Conservation (phyloP, 2,888 invertebrate species). For the Thecophora atra region DNA sequence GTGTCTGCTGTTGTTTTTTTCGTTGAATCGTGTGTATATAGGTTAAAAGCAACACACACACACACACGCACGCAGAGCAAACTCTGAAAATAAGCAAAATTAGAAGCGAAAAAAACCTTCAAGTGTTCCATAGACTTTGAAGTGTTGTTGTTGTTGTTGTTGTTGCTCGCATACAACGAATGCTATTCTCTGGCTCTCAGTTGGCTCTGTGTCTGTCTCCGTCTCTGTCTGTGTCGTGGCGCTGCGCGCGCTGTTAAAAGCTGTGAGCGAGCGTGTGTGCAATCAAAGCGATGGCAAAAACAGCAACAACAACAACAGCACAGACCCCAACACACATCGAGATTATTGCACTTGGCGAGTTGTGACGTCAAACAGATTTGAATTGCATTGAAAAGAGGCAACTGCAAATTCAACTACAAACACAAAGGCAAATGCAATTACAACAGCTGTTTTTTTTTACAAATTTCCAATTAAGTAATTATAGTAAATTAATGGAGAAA, state of each 20-base stretch:
- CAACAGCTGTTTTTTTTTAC: too few species aligned
- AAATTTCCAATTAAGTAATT: neutral
- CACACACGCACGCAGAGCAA: conserved; percentile 13
- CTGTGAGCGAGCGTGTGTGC: too few species aligned
- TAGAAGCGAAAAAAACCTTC: conserved; percentile 13
- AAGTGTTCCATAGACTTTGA: conserved; percentile 27
- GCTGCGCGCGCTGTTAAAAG: too few species aligned
- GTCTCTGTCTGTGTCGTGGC: too few species aligned
- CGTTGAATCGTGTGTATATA: conserved; percentile 37
- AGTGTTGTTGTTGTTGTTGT: neutral
- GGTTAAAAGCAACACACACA: conserved; percentile 41
- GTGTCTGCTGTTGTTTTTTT: conserved; percentile 25
- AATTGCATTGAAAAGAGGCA: conserved; percentile 16
- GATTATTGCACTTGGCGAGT: neutral
- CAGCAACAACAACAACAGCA: neutral
- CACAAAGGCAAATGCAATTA: too few species aligned
- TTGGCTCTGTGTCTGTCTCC: too few species aligned
- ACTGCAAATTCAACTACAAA: conserved; percentile 25
- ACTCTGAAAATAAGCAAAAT: too few species aligned
- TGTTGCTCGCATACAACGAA: too few species aligned
- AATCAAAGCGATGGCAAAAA: too few species aligned
- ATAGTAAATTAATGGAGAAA: neutral
- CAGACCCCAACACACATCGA: neutral
- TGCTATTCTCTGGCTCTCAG: too few species aligned
- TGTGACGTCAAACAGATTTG: neutral